Evolutionary conservation across 92 coral and sea anemone genomes (phyloP), one percentile per base, ranked within the genome.

Genomic region (Galaxea fascicularis): DNA sequence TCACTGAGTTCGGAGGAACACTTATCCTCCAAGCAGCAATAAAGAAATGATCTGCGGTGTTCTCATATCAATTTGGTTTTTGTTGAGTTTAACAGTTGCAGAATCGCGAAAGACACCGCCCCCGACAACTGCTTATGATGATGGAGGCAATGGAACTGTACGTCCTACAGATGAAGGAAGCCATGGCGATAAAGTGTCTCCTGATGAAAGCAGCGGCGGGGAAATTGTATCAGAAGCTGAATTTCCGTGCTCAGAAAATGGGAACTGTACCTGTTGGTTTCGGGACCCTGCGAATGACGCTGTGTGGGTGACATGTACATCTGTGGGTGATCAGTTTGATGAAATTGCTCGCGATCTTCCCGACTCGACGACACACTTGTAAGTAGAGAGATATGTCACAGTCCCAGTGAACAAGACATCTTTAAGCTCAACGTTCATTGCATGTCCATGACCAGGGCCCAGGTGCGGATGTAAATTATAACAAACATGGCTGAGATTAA

Each of bases 311-410:
- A 64, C 11, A 14, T 79, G 83, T 26, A 64, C 83, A 47, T 79
- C 83, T 8, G 83, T 79, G 59, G 82, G 83, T 47, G 52, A 65
- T 18, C 26, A 65, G 1, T 54, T 79, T 5, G 73, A 79, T 22
- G 45, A 46, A 29, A 65, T 79, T 26, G 74, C 74, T 25, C 54
- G 3, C 0, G 17, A 79, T 25, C 73, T 64, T 79, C 83, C 74
- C 18, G 8, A 29, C 1, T 24, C 21, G 45, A 79, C 83, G 20
- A 47, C 62, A 25, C 73, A 79, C 64, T 51, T 65, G 74, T 64
- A 79, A 79, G 74, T 79, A 65, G 22, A 6, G 39, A 58, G 18
- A 53, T 6, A 35, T 35, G 41, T 35, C 41, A 35, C n/a, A n/a
- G n/a, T n/a, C n/a, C n/a, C n/a, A n/a, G n/a, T n/a, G 41, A 35